A percentile compares a stretch with the other conserved stretches of the same genome.
Evolutionary conservation across 2,113 vertebrate genomes (phyloP).

Genomic region (Chroicocephalus ridibundus): DNA sequence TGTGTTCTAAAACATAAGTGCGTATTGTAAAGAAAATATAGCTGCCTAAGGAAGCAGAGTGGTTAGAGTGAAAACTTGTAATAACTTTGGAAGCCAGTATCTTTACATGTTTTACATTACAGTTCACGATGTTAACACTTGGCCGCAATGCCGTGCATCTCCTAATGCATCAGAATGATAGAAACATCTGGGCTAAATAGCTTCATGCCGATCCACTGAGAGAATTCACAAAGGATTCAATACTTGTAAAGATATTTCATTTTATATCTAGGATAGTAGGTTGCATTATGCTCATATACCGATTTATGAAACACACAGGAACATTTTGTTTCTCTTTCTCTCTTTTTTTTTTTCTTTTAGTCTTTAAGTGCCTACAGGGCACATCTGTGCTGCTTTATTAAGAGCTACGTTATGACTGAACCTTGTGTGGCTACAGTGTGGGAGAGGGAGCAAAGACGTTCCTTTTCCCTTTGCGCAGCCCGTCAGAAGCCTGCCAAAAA

Average conservation of each 20-base stretch:
- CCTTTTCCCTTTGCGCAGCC: background rate
- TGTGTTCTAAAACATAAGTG: background rate
- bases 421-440: background rate
- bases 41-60: background rate
- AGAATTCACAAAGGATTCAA: slow-evolving; percentile 52
- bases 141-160: background rate
- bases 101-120: slow-evolving; percentile 56
- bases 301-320: slow-evolving; percentile 47
- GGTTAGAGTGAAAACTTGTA: slow-evolving; percentile 25
- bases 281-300: background rate
- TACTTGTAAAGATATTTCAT: slow-evolving; percentile 25
- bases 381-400: slow-evolving; percentile 33
- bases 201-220: slow-evolving; percentile 61
- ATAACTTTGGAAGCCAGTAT: slow-evolving; percentile 32
- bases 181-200: slow-evolving; percentile 68
- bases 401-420: background rate
- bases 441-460: slow-evolving; percentile 7
- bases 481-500: slow-evolving; percentile 18
- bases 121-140: slow-evolving; percentile 49
- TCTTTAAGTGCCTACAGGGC: slow-evolving; percentile 27
- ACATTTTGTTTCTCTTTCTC: background rate
- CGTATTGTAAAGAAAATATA: background rate
- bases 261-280: background rate
- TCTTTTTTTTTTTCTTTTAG: background rate
- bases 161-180: slow-evolving; percentile 50